A percentile compares a stretch with the other conserved stretches of the same genome.
Conservation (phyloP, 2,888 invertebrate species). For the Trisateles emortualis region DNA sequence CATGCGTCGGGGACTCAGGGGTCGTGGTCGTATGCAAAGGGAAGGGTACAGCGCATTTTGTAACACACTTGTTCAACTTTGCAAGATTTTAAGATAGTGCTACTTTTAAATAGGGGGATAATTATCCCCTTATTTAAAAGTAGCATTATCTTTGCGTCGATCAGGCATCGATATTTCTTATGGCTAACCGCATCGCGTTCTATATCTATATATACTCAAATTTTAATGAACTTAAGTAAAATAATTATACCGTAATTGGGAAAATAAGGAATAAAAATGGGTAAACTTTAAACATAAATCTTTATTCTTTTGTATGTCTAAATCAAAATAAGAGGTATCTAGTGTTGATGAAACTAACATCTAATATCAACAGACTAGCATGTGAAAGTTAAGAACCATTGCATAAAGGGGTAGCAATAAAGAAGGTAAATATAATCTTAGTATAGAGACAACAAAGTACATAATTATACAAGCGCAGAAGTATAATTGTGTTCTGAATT, state of each 20-base stretch:
- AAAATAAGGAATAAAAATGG: too few species aligned
- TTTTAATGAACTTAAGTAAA: too few species aligned
- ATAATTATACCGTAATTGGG: too few species aligned
- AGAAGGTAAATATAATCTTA: background rate
- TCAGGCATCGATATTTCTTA: background rate
- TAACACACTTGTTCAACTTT: slow-evolving; percentile 43
- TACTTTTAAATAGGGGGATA: slow-evolving; percentile 4
- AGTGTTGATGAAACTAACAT: too few species aligned
- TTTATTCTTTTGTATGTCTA: too few species aligned
- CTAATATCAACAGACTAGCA: too few species aligned
- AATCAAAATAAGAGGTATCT: too few species aligned
- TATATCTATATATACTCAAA: too few species aligned
- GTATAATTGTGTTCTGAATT: slow-evolving; percentile 29
- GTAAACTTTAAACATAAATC: too few species aligned
- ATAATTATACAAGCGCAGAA: slow-evolving; percentile 11
- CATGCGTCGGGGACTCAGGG: slow-evolving; percentile 50
- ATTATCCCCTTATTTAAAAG: background rate
- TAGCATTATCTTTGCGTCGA: background rate
- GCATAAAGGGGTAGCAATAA: too few species aligned
- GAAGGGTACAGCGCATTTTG: slow-evolving; percentile 54
- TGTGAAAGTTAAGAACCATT: too few species aligned
- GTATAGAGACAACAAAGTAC: background rate
- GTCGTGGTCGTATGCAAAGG: slow-evolving; percentile 49
- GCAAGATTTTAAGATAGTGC: slow-evolving; percentile 31
- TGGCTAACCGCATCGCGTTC: background rate